Percentiles rank a stretch among this genome's conserved stretches.
Conservation (phyloP, 1,140 invertebrate species). For the Homarus americanus region DNA sequence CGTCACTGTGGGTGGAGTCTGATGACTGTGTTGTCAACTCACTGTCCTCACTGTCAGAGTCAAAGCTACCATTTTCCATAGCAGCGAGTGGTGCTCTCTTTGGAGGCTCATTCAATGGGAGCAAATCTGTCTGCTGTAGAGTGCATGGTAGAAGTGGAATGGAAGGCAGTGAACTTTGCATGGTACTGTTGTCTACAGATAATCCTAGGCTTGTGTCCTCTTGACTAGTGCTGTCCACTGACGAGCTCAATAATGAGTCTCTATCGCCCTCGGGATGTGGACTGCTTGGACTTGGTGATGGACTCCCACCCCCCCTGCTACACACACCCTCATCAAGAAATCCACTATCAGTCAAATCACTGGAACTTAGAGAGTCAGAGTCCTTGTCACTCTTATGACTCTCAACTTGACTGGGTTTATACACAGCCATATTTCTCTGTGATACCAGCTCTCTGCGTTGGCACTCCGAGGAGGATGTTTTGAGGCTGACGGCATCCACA, state of each 20-base stretch:
- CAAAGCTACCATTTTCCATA: constrained; percentile 74
- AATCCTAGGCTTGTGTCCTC: constrained; percentile 48
- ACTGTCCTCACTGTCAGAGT: constrained; percentile 75
- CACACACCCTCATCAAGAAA: constrained; percentile 63
- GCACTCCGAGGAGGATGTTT: constrained; percentile 9
- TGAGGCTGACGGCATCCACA: constrained; percentile 39
- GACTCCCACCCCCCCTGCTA: constrained; percentile 41
- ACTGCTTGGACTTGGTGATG: constrained; percentile 31
- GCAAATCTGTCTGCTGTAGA: constrained; percentile 19
- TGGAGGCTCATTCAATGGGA: constrained; percentile 29
- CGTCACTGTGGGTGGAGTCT: constrained; percentile 74
- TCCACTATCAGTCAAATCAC: constrained; percentile 71
- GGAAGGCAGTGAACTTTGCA: constrained; percentile 27
- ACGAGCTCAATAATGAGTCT: constrained; percentile 67
- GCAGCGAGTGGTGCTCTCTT: constrained; percentile 73
- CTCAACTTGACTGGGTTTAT: constrained; percentile 14
- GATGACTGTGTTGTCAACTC: constrained; percentile 74
- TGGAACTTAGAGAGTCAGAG: constrained; percentile 43
- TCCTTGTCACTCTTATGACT: constrained; percentile 38
- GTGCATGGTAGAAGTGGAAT: constrained; percentile 44
- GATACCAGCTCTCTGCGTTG: constrained; percentile 19
- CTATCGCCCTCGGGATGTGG: constrained; percentile 58
- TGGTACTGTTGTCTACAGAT: background rate
- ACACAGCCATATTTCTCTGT: constrained; percentile 15
- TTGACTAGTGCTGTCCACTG: constrained; percentile 64